These are phyloP conservation scores for Nautilus pompilius DNA, from an alignment of 1,140 invertebrate species.

Conservation along the genomic window DNA sequence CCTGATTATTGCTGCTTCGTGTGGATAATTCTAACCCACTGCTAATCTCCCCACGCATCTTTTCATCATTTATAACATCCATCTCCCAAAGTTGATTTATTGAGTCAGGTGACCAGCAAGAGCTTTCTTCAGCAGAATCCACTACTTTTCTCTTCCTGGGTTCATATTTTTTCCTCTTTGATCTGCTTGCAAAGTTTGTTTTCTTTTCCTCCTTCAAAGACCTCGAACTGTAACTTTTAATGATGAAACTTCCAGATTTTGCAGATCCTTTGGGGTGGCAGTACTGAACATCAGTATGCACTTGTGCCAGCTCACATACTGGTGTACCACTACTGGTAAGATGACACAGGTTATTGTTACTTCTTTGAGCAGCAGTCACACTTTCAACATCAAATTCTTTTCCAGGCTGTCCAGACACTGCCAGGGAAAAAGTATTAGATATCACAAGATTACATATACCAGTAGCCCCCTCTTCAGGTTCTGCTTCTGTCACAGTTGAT, in stretches of 20 bases:
- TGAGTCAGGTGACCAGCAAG: not conserved
- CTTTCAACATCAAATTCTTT: not conserved
- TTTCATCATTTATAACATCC: too few relatives aligned
- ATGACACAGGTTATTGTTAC: too few relatives aligned
- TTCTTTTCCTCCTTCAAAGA: too few relatives aligned
- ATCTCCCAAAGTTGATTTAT: not conserved
- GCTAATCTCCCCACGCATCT: too few relatives aligned
- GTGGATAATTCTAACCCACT: too few relatives aligned
- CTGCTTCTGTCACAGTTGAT: not conserved
- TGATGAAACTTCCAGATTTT: too few relatives aligned
- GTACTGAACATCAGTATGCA: too few relatives aligned
- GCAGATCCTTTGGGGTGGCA: too few relatives aligned
- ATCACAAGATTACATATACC: not conserved
- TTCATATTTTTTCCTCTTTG: slow-evolving; percentile 1
- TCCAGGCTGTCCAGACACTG: not conserved
- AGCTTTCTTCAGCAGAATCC: not conserved
- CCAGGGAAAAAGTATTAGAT: not conserved
- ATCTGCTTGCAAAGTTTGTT: not conserved
- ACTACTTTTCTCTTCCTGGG: not conserved
- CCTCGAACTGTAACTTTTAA: too few relatives aligned
- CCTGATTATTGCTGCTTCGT: not conserved
- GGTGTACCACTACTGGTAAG: too few relatives aligned
- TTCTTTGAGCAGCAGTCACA: not conserved
- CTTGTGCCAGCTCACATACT: too few relatives aligned
- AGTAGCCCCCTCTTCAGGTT: not conserved